Evolutionary conservation across 2,888 invertebrate genomes (phyloP).

Genomic region (Schizotus pectinicornis): DNA sequence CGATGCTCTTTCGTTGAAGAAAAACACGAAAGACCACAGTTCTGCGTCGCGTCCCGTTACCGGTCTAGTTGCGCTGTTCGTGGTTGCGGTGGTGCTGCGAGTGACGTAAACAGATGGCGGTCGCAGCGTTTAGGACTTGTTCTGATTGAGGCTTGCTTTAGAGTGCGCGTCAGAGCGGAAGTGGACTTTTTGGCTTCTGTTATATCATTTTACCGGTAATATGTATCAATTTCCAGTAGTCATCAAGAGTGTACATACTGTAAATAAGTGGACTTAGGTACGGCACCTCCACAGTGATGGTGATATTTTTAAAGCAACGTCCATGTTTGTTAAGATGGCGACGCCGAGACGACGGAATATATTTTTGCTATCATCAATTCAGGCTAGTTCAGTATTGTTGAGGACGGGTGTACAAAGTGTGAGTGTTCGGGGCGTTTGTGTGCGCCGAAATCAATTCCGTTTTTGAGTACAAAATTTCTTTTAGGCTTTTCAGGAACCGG

Average conservation of each 20-base stretch:
- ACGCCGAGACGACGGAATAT: slow-evolving; percentile 16
- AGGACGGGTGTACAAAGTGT: slow-evolving; percentile 15
- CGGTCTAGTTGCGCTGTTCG: slow-evolving; percentile 13
- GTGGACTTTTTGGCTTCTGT: slow-evolving; percentile 9
- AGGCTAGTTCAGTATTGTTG: slow-evolving; percentile 25
- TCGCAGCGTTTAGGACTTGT: slow-evolving; percentile 6
- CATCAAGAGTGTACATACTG: slow-evolving; percentile 32
- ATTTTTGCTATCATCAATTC: slow-evolving; percentile 29
- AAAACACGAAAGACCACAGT: slow-evolving; percentile 38
- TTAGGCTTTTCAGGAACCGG: neutral
- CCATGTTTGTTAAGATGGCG: slow-evolving; percentile 37
- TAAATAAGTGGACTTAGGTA: slow-evolving; percentile 41
- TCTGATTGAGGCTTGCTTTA: slow-evolving; percentile 13
- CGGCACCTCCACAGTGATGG: slow-evolving; percentile 33
- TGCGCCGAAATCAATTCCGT: slow-evolving; percentile 17
- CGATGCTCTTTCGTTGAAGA: slow-evolving; percentile 56
- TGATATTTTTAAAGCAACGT: slow-evolving; percentile 45
- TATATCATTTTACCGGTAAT: slow-evolving; percentile 13
- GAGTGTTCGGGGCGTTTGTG: neutral
- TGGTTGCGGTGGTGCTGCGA: slow-evolving; percentile 29
- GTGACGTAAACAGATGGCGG: slow-evolving; percentile 36
- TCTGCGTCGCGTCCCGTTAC: slow-evolving; percentile 10
- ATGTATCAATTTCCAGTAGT: slow-evolving; percentile 20
- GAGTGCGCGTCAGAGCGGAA: slow-evolving; percentile 13
- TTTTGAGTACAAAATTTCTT: slow-evolving; percentile 23